A percentile compares a stretch with the other conserved stretches of the same genome.
Evolutionary conservation across 2,888 invertebrate genomes (phyloP).

Genomic region (Eledona agricola): DNA sequence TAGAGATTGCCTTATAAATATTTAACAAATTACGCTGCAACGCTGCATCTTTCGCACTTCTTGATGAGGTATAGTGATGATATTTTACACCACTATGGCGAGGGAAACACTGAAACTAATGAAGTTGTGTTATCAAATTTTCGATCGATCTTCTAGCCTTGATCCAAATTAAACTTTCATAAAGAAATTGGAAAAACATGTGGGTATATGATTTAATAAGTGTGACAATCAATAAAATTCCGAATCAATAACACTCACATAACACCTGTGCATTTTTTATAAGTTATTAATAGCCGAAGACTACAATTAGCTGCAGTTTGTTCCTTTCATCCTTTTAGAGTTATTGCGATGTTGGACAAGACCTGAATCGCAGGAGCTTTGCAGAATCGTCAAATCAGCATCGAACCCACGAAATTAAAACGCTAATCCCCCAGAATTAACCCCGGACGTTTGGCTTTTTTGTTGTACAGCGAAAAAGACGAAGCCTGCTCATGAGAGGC

Average conservation of each 20-base stretch:
- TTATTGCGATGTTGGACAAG: too few relatives aligned
- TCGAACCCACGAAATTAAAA: slow-evolving; percentile 12
- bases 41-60: background rate
- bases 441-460: too few relatives aligned
- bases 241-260: slow-evolving; percentile 24
- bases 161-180: slow-evolving; percentile 29
- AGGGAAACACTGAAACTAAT: slow-evolving; percentile 13
- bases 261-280: too few relatives aligned
- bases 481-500: too few relatives aligned
- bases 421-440: too few relatives aligned
- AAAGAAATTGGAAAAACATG: slow-evolving; percentile 25
- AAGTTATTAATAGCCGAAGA: too few relatives aligned
- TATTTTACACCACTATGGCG: slow-evolving; percentile 13
- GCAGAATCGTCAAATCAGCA: too few relatives aligned
- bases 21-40: background rate
- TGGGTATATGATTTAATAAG: slow-evolving; percentile 26
- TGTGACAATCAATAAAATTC: slow-evolving; percentile 28
- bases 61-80: too few relatives aligned
- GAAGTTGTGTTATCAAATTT: slow-evolving; percentile 18
- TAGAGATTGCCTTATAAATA: background rate
- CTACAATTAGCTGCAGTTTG: too few relatives aligned
- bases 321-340: too few relatives aligned
- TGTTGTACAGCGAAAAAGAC: too few relatives aligned
- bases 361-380: too few relatives aligned
- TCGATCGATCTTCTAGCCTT: slow-evolving; percentile 29